Evolutionary conservation across 1,140 invertebrate species (phyloP).

Genomic region (Matsumurasca onukii): DNA sequence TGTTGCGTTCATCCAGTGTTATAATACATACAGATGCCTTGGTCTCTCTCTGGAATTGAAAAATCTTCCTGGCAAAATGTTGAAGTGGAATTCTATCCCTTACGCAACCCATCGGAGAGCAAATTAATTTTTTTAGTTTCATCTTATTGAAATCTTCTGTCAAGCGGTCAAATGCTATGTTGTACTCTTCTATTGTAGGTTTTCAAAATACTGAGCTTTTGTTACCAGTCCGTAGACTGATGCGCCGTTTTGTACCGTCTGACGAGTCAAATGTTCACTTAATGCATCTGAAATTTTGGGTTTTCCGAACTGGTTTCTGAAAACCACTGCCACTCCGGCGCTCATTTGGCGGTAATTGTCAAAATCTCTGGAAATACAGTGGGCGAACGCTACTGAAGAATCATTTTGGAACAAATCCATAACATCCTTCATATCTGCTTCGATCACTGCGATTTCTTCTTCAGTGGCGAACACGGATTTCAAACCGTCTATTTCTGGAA

Average conservation of each 20-base stretch:
- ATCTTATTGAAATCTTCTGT: not conserved
- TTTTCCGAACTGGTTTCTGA: not conserved
- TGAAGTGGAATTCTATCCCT: not conserved
- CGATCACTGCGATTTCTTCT: not conserved
- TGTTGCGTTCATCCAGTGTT: not conserved
- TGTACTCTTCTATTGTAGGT: not conserved
- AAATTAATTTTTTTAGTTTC: constrained; percentile 1
- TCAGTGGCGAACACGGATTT: too few species aligned
- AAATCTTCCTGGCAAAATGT: not conserved
- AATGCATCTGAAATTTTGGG: not conserved
- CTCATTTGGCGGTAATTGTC: not conserved
- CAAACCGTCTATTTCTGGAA: too few species aligned
- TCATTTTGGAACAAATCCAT: not conserved
- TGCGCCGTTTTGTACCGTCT: not conserved
- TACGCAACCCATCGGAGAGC: not conserved
- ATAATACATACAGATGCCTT: not conserved
- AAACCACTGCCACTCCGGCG: not conserved
- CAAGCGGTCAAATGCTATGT: not conserved
- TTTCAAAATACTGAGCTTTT: not conserved
- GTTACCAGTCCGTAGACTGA: not conserved
- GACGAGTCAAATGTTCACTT: not conserved
- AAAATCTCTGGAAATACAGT: not conserved
- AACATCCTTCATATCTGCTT: not conserved
- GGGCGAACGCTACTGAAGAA: not conserved
- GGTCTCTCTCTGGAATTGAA: not conserved